A percentile compares a stretch with the other conserved stretches of the same genome.
Conservation (phyloP, 2,888 invertebrate species). For the Lasioglossum marginatum region DNA sequence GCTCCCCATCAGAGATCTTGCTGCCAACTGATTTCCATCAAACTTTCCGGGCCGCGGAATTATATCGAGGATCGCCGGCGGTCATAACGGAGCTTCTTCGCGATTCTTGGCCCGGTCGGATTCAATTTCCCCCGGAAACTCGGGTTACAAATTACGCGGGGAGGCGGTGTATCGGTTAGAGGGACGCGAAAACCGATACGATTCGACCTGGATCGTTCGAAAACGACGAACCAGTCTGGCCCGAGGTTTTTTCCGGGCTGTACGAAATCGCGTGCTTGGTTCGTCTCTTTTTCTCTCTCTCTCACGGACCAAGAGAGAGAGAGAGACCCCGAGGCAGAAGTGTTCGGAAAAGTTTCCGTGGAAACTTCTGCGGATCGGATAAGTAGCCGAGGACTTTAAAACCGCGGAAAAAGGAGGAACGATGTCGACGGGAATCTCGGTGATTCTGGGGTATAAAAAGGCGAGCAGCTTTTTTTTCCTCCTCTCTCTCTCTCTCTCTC, state of each 20-base stretch:
- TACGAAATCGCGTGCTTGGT: background rate
- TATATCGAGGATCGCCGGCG: conserved; percentile 44
- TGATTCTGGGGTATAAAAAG: background rate
- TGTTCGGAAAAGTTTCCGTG: conserved; percentile 37
- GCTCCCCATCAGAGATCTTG: background rate
- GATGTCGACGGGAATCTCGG: conserved; percentile 27
- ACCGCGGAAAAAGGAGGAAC: conserved; percentile 43
- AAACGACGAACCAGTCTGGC: background rate
- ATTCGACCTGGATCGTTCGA: background rate
- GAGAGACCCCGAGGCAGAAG: background rate
- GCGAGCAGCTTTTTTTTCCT: background rate
- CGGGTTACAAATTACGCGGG: conserved; percentile 32
- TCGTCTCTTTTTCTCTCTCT: background rate
- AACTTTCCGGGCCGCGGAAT: conserved; percentile 44
- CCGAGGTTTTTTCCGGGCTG: background rate
- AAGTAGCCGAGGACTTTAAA: conserved; percentile 58
- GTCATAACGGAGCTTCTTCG: conserved; percentile 38
- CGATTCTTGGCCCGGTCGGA: conserved; percentile 3
- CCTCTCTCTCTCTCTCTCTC: no score
- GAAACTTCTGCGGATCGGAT: conserved; percentile 45
- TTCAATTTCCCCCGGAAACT: conserved; percentile 38
- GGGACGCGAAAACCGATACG: conserved; percentile 16
- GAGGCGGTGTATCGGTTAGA: background rate
- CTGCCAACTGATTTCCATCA: conserved; percentile 40
- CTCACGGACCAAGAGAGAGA: no score